phyloP scores from a whole-genome alignment of 2,797 vertebrate genomes.

The Todus mexicanus region DNA sequence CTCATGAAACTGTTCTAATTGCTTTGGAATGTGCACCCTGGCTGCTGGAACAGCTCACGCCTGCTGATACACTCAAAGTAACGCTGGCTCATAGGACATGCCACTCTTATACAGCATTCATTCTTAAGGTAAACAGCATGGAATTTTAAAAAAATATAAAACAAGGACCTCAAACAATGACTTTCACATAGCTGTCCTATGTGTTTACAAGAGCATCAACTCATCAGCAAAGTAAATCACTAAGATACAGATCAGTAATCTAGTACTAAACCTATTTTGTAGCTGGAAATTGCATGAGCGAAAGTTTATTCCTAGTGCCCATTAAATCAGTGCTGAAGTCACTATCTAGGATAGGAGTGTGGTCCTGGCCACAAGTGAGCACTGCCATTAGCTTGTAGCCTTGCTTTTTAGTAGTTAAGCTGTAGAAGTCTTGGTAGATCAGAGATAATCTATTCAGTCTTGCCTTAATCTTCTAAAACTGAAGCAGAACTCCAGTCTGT shows the following conservation, averaged over 20 bases:
- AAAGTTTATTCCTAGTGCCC: background rate
- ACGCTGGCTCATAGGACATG: background rate
- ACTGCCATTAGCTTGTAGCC: background rate
- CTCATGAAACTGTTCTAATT: slow-evolving; percentile 45
- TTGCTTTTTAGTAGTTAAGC: background rate
- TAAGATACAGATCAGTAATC: background rate
- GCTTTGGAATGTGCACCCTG: slow-evolving; percentile 43
- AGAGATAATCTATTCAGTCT: background rate
- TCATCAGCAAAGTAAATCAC: background rate
- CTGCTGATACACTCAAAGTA: background rate
- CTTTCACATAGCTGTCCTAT: background rate
- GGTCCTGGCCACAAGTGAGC: background rate
- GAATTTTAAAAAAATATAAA: background rate
- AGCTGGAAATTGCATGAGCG: background rate
- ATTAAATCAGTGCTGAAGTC: background rate
- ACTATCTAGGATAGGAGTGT: background rate
- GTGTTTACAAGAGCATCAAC: background rate
- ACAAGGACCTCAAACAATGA: background rate
- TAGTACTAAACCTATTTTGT: background rate
- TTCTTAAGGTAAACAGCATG: background rate
- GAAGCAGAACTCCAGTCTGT: background rate
- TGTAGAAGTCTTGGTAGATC: background rate
- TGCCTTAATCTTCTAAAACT: background rate
- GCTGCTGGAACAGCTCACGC: background rate
- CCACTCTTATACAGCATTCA: background rate